phyloP scores from a whole-genome alignment of 2,113 vertebrate genomes.

The Tenrec ecaudatus region DNA sequence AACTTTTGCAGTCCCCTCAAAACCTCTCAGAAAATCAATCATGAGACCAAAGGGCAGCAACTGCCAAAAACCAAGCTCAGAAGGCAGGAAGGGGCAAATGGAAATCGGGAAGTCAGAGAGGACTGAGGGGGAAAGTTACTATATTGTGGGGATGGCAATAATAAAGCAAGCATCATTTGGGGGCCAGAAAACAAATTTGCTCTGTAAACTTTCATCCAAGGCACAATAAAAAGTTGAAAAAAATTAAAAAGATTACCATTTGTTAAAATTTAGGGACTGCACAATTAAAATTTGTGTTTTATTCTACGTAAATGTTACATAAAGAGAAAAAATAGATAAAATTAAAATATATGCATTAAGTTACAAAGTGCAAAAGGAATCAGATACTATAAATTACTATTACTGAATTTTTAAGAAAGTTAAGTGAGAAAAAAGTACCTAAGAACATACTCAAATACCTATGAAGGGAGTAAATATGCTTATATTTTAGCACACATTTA shows the following conservation, averaged over 20 bases:
- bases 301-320: not conserved
- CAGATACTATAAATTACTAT: not conserved
- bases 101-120: too few relatives aligned
- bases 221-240: too few relatives aligned
- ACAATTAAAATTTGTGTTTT: constrained; percentile 6
- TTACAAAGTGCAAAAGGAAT: not conserved
- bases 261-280: not conserved
- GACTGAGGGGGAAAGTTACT: too few relatives aligned
- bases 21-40: too few relatives aligned
- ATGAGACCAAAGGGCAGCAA: too few relatives aligned
- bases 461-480: not conserved
- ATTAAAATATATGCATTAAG: not conserved
- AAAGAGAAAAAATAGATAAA: not conserved
- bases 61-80: too few relatives aligned
- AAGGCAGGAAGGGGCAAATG: too few relatives aligned
- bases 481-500: not conserved
- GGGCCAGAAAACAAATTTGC: too few relatives aligned
- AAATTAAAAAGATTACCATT: not conserved
- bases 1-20: too few relatives aligned
- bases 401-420: not conserved
- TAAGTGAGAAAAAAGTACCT: not conserved
- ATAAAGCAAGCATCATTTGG: too few relatives aligned
- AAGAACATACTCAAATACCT: constrained; percentile 17
- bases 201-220: too few relatives aligned
- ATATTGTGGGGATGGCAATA: too few relatives aligned